Evolutionary conservation across 2,113 vertebrate genomes (phyloP).

Genomic region (Nothocercus nigrocapillus): DNA sequence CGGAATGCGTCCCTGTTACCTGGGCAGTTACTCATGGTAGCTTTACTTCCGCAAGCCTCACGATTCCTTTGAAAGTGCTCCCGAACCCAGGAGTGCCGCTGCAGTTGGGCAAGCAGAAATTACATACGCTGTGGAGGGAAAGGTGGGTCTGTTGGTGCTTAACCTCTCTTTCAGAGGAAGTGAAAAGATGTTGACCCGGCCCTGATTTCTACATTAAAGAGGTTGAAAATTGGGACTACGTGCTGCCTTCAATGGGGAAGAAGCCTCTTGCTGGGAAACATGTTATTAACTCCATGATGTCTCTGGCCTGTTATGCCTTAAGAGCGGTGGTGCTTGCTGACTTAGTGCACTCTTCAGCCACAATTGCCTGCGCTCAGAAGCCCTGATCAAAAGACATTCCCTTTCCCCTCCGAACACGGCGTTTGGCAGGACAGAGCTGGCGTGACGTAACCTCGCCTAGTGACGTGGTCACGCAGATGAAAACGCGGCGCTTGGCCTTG

Average conservation of each 20-base stretch:
- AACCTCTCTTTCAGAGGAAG: neutral
- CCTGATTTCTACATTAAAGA: constrained; percentile 45
- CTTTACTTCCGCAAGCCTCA: constrained; percentile 57
- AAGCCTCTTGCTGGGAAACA: neutral
- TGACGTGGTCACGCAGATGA: neutral
- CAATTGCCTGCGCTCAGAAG: neutral
- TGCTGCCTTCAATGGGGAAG: neutral
- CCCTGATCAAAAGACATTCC: neutral
- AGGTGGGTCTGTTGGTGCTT: constrained; percentile 13
- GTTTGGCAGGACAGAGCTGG: neutral
- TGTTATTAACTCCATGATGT: constrained; percentile 14
- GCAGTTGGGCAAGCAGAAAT: constrained; percentile 59
- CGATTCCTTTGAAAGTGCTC: constrained; percentile 62
- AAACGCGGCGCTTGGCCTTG: neutral
- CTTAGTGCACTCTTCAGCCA: neutral
- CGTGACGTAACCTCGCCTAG: neutral
- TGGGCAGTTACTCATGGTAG: constrained; percentile 37
- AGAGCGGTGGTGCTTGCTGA: neutral
- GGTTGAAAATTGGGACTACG: neutral
- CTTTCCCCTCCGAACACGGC: neutral
- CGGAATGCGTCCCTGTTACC: constrained; percentile 61
- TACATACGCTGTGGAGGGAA: constrained; percentile 27
- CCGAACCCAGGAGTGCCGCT: constrained; percentile 37
- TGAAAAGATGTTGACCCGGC: neutral
- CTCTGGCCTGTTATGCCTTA: neutral